Conservation (phyloP, 2,113 vertebrate species). For the Ceyx melanurus region DNA sequence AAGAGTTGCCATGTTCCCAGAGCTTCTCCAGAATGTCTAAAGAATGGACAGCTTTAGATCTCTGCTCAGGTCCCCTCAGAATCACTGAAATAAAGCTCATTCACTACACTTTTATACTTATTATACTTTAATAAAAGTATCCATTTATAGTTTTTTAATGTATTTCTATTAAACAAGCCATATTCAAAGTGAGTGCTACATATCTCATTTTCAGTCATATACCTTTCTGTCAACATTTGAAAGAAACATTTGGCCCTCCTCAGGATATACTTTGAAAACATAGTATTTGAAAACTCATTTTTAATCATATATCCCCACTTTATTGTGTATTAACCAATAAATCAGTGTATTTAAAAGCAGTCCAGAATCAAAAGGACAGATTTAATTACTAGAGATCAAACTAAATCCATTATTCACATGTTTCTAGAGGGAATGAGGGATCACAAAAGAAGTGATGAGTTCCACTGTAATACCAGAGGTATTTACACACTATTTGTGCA, state of each 20-base stretch:
- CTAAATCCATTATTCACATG: not conserved
- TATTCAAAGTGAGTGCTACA: not conserved
- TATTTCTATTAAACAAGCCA: not conserved
- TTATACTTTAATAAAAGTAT: not conserved
- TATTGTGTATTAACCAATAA: not conserved
- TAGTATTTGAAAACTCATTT: rapidly evolving
- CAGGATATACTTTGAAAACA: not conserved
- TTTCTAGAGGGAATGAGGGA: not conserved
- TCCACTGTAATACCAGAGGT: not conserved
- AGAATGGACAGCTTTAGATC: not conserved
- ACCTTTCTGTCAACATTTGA: not conserved
- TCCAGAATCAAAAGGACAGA: not conserved
- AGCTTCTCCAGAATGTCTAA: not conserved
- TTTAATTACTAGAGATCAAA: not conserved
- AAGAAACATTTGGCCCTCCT: not conserved
- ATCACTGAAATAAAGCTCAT: not conserved
- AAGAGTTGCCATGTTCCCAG: not conserved
- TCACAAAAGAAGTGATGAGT: not conserved
- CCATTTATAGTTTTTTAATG: not conserved
- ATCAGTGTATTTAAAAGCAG: not conserved
- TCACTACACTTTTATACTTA: not conserved
- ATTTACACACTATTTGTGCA: no score
- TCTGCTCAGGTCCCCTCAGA: not conserved
- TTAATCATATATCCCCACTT: not conserved
- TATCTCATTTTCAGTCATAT: not conserved